Evolutionary conservation across 2,888 invertebrate genomes (phyloP), one percentile per base, ranked within the genome.

Genomic region (Drosophila monieri): DNA sequence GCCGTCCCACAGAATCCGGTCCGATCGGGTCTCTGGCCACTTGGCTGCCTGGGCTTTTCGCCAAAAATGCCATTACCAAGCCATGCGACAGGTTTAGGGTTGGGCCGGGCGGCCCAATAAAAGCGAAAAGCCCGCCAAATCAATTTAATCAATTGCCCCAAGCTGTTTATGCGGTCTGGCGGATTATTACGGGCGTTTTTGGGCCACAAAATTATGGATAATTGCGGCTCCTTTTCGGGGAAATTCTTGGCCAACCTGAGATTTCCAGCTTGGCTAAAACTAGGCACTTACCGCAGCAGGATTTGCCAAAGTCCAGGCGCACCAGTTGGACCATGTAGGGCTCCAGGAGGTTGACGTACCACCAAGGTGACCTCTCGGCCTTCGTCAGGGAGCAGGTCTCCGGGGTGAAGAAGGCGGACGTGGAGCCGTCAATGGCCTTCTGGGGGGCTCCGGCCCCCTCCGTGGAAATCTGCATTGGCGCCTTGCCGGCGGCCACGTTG

Each of bases 271-370:
- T 18, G 39, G 6, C 8, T 15, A 8, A 18, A 9, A 9, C 39
- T 35, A 35, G n/a, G 14, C n/a, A 93, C 96, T 95, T 92, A 96
- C 97, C 97, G 90, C 97, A 97, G 89, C 97, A 97, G 21, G 96
- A 94, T 90, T 96, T 96, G 69, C 97, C 97, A 89, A 97, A 97
- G 93, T 97, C 97, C 65, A 98, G 92, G 46, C 97, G 93, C 25
- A 98, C 97, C 65, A 98, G 93, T 90, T 98, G 97, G 68, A 98
- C 97, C 97, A 98, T 97, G 91, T 98, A 98, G 0, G 98, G 97
- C 90, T 98, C 98, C 70, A 98, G 93, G 0, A 98, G 94, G 92
- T 98, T 98, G 83, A 98, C 97, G 92, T 98, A 98, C 97, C 97
- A 98, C 97, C 97, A 97, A 2, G 97, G 97, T 27, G 95, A 94